These are phyloP conservation scores for Erpornis zantholeuca DNA, from an alignment of 2,113 vertebrate species.

Conservation along the genomic window DNA sequence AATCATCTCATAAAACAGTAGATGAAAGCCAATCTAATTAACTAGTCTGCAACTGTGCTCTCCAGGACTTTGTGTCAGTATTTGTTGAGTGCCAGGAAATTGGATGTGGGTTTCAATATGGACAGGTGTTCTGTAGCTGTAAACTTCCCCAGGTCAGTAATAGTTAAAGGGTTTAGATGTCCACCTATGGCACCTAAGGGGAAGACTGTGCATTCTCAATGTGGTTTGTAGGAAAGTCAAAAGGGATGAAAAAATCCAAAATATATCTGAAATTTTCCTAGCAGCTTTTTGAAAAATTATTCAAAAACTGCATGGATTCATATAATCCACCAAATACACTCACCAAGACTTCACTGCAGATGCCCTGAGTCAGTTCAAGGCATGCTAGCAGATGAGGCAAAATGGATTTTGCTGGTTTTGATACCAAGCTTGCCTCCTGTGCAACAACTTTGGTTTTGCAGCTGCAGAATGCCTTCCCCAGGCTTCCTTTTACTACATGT, in stretches of 20 bases:
- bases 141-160: neutral
- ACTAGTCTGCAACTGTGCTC: neutral
- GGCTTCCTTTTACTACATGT: neutral
- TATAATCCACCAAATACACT: neutral
- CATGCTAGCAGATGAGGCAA: neutral
- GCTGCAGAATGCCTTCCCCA: neutral
- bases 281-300: neutral
- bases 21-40: neutral
- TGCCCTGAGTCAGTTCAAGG: neutral
- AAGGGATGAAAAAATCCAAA: neutral
- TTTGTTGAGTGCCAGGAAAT: neutral
- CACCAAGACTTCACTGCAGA: neutral
- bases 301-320: neutral
- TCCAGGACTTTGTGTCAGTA: neutral
- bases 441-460: neutral
- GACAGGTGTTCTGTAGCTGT: neutral
- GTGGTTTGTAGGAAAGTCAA: neutral
- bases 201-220: neutral
- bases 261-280: neutral
- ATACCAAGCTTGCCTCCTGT: neutral
- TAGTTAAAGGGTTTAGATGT: neutral
- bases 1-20: neutral
- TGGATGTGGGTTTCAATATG: rapidly evolving
- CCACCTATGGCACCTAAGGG: neutral
- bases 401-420: neutral